Conservation (phyloP, 2,888 invertebrate species). For the Leucophora obtusa region DNA sequence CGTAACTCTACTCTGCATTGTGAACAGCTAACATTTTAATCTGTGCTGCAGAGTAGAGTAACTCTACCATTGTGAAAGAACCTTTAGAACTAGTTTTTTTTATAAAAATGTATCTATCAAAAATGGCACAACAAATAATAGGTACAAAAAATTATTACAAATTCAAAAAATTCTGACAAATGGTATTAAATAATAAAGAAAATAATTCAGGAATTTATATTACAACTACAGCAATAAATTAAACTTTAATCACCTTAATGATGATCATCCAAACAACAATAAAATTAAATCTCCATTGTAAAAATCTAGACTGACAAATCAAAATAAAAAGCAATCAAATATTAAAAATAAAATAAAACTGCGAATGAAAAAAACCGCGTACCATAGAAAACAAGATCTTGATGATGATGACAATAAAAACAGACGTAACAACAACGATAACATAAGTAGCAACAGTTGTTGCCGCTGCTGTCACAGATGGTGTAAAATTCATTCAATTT, state of each 20-base stretch:
- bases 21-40: no score
- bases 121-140: no score
- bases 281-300: slow-evolving; percentile 1
- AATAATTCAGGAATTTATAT: neutral
- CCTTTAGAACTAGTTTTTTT: no score
- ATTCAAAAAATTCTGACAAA: neutral
- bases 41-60: no score
- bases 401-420: neutral
- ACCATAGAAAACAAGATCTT: neutral
- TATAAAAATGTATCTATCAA: no score
- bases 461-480: neutral
- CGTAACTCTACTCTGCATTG: no score
- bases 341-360: neutral
- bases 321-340: slow-evolving; percentile 2
- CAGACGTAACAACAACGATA: neutral
- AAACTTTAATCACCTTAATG: slow-evolving; percentile 29
- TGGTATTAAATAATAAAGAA: neutral
- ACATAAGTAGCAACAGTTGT: neutral
- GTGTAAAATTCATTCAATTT: neutral
- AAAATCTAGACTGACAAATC: slow-evolving; percentile 5
- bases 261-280: slow-evolving; percentile 16
- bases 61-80: no score
- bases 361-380: neutral
- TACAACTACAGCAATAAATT: neutral
- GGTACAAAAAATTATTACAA: no score